Evolutionary conservation across 2,113 vertebrate species (phyloP).

Genomic region (Pleuronectes platessa): DNA sequence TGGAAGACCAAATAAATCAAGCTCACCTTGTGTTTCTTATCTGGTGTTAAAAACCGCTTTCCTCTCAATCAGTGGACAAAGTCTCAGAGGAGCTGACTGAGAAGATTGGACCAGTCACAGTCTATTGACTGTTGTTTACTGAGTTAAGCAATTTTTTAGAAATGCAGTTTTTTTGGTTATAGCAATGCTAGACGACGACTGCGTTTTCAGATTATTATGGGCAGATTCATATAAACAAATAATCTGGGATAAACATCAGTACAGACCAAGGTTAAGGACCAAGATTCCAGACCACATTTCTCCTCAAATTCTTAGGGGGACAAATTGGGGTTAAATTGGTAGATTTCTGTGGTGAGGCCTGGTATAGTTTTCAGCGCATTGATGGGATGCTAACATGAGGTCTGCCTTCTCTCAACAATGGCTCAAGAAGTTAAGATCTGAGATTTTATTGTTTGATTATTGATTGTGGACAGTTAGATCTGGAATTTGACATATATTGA

Average conservation of each 20-base stretch:
- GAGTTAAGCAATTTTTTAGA: constrained; percentile 11
- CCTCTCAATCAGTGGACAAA: constrained; percentile 33
- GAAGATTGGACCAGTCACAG: background rate
- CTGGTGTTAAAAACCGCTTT: constrained; percentile 31
- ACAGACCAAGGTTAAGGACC: too few relatives aligned
- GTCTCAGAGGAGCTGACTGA: constrained; percentile 9
- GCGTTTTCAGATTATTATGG: too few relatives aligned
- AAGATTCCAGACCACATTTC: too few relatives aligned
- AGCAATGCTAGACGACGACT: too few relatives aligned
- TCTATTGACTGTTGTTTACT: background rate
- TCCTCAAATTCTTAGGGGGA: background rate
- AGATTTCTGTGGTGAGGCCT: background rate
- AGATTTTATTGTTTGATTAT: background rate
- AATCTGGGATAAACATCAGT: background rate
- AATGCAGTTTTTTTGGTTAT: background rate
- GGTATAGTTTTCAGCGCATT: constrained; percentile 13
- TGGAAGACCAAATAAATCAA: constrained; percentile 50
- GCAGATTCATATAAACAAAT: background rate
- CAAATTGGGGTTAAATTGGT: too few relatives aligned
- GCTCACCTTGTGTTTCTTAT: constrained; percentile 31
- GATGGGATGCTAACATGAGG: background rate
- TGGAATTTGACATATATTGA: background rate
- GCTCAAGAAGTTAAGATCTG: too few relatives aligned
- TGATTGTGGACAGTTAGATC: background rate
- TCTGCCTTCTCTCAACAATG: too few relatives aligned